Base-by-base conservation (phyloP, 2,113 vertebrate species). In the Megaptera novaeangliae region DNA sequence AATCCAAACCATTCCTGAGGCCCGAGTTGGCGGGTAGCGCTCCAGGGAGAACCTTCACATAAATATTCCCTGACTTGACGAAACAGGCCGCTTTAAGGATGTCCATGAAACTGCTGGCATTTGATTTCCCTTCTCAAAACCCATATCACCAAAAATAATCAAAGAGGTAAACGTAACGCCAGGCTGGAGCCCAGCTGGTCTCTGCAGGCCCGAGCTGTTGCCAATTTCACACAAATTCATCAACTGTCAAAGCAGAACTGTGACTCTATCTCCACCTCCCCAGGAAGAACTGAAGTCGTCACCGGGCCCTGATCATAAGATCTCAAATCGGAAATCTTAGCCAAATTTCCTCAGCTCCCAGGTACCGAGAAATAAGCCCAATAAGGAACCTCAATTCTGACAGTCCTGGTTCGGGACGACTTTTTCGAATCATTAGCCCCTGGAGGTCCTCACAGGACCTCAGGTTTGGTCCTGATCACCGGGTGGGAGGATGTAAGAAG, bases 101-200 rank as follows among this genome's bases (percentile, higher is more conserved):
- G 3, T 63, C 78, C 18, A 3, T 27, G 31, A 85, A 39, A 85
- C 46, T 31, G 66, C 57, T 49, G 64, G 88, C 82, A 14, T 44
- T 57, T 66, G 80, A 68, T 81, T 96, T 95, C 78, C 91, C 57
- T 96, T 94, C 84, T 59, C 80, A 80, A 84, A 94, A 81, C 49
- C 72, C 57, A 78, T 59, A 80, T 27, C 23, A 11, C 78, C 46
- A n/a, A 85, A 85, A 92, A 81, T 71, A 96, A 89, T 59, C 89
- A 27, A 63, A 83, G 68, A 86, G 23, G 69, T 86, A 55, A 96
- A 49, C 74, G 74, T 14, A 15, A 82, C 63, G 15, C 49, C 25
- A 17, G 34, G 52, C 57, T 8, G 75, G 52, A n/a, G 83, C 69
- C 84, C 93, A 71, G 64, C 29, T 68, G 66, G 66, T 44, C 77